Evolutionary conservation across 2,888 invertebrate species (phyloP), one percentile per base, ranked within the genome.

Genomic region (Cephus spinipes): DNA sequence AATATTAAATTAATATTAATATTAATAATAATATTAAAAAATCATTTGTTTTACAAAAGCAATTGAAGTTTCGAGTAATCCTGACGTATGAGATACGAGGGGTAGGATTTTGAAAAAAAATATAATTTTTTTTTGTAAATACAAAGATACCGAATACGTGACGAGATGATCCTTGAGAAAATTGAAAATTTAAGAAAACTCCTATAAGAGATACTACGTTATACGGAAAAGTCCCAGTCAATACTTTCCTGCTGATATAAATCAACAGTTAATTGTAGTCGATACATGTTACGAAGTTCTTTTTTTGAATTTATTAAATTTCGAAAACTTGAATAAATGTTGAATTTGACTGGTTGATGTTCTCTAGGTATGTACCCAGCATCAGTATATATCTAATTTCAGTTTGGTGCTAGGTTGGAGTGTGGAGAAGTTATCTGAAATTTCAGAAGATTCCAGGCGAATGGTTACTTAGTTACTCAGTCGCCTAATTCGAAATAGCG

Each of bases 401-500:
- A 55, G 23, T 55, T 55, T 23, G 23, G 23, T 23, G 9, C 55
- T 55, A 6, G 55, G 23, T 55, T 23, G 9, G 23, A 55, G 55
- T 9, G 9, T 23, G 6, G 23, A 40, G 23, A 55, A 55, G 23
- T 55, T 55, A 23, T 55, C 6, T 23, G 55, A 55, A 23, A 55
- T 55, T 55, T 55, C 23, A 15, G 55, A 55, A 55, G 55, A 23
- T 55, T 55, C 55, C 9, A 55, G 55, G 23, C 23, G 55, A 55
- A 23, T 2, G 23, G 55, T 55, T 23, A 78, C 73, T 80, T 36
- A 40, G 77, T 77, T 68, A 79, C 79, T 83, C 81, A 77, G 78
- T 77, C 77, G 73, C 76, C 76, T 74, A 12, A 76, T 77, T 81
- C 73, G 76, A 82, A 81, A 81, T 76, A 79, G 81, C 83, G 80